Conservation (phyloP, 2,888 invertebrate genomes). For the Plebejus argus region DNA sequence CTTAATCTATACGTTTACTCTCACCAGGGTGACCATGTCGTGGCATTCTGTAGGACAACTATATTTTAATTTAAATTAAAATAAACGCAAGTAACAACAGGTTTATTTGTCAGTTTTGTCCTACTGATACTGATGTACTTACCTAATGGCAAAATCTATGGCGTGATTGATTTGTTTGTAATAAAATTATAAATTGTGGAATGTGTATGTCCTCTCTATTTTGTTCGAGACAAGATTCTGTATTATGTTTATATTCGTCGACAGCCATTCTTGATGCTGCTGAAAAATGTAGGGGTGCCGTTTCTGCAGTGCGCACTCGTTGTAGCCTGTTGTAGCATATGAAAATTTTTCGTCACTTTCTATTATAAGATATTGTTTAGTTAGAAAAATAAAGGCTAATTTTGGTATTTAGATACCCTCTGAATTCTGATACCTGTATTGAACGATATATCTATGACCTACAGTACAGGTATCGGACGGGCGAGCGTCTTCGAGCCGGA, state of each 20-base stretch:
- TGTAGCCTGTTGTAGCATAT: too few relatives aligned
- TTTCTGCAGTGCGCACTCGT: not conserved
- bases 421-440: not conserved
- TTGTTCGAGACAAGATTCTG: not conserved
- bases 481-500: not conserved
- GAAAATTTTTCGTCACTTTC: too few relatives aligned
- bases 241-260: not conserved
- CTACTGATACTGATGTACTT: too few relatives aligned
- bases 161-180: not conserved
- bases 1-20: constrained; percentile 43
- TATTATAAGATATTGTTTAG: too few relatives aligned
- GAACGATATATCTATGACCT: not conserved
- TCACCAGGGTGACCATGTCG: constrained; percentile 36
- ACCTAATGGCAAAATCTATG: too few relatives aligned
- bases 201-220: not conserved
- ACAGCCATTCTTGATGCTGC: not conserved
- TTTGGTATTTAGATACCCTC: too few relatives aligned
- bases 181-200: not conserved
- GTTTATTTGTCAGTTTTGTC: not conserved
- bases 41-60: not conserved
- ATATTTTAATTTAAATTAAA: not conserved
- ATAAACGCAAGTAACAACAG: not conserved
- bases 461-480: not conserved
- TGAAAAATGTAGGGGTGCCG: not conserved
- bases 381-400: too few relatives aligned